Evolutionary conservation across 2,888 invertebrate genomes (phyloP).

Genomic region (Eupithecia pulchellata): DNA sequence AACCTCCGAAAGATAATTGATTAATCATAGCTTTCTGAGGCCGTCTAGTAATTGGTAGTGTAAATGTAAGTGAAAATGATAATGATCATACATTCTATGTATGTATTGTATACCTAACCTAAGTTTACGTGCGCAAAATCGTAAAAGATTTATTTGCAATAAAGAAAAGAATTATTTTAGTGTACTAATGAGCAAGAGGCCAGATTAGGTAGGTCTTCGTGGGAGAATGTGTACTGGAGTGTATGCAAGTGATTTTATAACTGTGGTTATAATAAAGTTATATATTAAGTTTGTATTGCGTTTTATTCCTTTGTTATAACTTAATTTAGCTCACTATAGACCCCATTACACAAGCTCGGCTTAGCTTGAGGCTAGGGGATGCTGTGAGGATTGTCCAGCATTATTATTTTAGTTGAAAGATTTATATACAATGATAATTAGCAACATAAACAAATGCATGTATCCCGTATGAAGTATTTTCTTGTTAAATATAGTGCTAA

Average conservation of each 20-base stretch:
- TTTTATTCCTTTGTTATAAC: conserved; percentile 6
- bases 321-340: neutral
- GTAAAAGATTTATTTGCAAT: conserved; percentile 2
- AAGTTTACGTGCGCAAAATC: neutral
- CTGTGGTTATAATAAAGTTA: conserved; percentile 32
- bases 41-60: neutral
- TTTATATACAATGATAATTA: no score
- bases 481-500: neutral
- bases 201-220: conserved; percentile 7
- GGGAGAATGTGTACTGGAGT: conserved; percentile 18
- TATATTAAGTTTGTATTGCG: conserved; percentile 22
- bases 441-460: neutral
- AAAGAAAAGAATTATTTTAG: neutral
- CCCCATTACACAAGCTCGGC: no score
- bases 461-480: neutral
- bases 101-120: no score
- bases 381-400: no score
- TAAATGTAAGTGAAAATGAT: neutral
- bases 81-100: neutral
- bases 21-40: neutral
- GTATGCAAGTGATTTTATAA: conserved; percentile 27
- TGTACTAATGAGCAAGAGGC: conserved; percentile 2
- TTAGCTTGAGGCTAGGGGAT: no score
- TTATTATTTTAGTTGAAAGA: no score
- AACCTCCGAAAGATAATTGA: neutral